These are phyloP conservation scores for Petroica traversi DNA, from an alignment of 2,113 vertebrate genomes.

Conservation along the genomic window DNA sequence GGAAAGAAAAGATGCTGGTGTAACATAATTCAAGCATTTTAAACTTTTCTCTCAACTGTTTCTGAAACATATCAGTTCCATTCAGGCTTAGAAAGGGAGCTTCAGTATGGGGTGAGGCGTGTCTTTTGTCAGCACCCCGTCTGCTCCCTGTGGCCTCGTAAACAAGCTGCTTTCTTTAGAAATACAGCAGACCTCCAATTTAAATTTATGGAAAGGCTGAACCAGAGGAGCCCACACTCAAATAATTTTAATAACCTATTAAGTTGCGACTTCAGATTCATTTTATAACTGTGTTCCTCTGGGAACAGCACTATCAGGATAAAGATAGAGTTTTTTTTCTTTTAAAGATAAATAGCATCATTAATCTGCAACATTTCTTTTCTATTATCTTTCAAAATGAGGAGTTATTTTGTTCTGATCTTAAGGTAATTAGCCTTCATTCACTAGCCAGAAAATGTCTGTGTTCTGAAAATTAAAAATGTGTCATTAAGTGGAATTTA, in stretches of 20 bases:
- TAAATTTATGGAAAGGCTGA: conserved; percentile 82
- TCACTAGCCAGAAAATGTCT: conserved; percentile 91
- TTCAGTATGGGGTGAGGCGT: conserved; percentile 38
- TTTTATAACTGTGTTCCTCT: conserved; percentile 95
- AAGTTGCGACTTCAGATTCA: conserved; percentile 98
- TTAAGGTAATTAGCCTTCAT: conserved; percentile 98
- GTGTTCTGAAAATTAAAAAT: conserved; percentile 99
- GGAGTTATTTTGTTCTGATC: conserved; percentile 97
- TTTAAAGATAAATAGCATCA: conserved; percentile 98
- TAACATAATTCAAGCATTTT: not conserved
- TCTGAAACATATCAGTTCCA: conserved; percentile 29
- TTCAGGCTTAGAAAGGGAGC: conserved; percentile 13
- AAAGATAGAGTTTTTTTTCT: conserved; percentile 90
- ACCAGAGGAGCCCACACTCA: conserved; percentile 77
- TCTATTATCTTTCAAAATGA: conserved; percentile 97
- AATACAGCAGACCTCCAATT: conserved; percentile 76
- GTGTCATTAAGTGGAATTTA: conserved; percentile 99
- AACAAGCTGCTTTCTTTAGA: conserved; percentile 73
- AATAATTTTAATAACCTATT: conserved; percentile 99
- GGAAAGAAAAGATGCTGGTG: not conserved
- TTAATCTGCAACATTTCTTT: conserved; percentile 98
- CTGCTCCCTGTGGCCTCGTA: conserved; percentile 72
- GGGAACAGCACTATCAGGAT: conserved; percentile 91
- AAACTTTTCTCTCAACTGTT: conserved; percentile 50
- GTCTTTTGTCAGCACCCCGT: conserved; percentile 70